These are phyloP conservation scores for Microchrysa polita DNA, from an alignment of 2,888 invertebrate species.

Conservation along the genomic window DNA sequence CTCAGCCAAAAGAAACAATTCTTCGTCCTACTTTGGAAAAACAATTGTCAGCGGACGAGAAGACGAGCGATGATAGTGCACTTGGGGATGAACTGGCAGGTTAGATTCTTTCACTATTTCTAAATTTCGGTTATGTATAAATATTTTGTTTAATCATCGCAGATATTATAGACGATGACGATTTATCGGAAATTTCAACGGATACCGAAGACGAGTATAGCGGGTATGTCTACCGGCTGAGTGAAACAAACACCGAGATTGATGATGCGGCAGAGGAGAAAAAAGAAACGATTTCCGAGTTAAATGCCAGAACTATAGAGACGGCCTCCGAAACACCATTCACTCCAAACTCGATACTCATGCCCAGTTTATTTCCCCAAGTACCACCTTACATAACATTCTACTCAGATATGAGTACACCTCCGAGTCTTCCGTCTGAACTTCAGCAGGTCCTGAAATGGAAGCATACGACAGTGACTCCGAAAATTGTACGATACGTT, in stretches of 20 bases:
- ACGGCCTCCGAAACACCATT: not conserved
- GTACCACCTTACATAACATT: slow-evolving; percentile 84
- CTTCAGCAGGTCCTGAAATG: slow-evolving; percentile 87
- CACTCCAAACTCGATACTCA: slow-evolving; percentile 60
- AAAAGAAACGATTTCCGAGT: not conserved
- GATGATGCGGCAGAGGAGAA: not conserved
- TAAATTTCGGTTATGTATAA: too few species aligned
- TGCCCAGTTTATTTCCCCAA: slow-evolving; percentile 75
- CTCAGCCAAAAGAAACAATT: not conserved
- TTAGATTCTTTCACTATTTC: not conserved
- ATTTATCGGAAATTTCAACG: slow-evolving; percentile 35
- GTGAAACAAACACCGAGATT: not conserved
- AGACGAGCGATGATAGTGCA: not conserved
- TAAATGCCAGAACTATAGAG: too few species aligned
- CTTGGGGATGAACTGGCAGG: slow-evolving; percentile 2
- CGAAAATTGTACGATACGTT: slow-evolving; percentile 89
- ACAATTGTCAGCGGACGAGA: not conserved
- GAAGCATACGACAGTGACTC: slow-evolving; percentile 95
- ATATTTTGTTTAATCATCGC: not conserved
- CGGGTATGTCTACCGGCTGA: slow-evolving; percentile 29
- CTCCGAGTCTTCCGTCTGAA: slow-evolving; percentile 72
- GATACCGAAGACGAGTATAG: slow-evolving; percentile 49
- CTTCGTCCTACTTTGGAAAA: not conserved
- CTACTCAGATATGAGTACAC: slow-evolving; percentile 73
- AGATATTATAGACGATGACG: slow-evolving; percentile 36